A percentile compares a stretch with the other conserved stretches of the same genome.
Conservation (phyloP, 1,140 invertebrate species). For the Drosophila pachea region DNA sequence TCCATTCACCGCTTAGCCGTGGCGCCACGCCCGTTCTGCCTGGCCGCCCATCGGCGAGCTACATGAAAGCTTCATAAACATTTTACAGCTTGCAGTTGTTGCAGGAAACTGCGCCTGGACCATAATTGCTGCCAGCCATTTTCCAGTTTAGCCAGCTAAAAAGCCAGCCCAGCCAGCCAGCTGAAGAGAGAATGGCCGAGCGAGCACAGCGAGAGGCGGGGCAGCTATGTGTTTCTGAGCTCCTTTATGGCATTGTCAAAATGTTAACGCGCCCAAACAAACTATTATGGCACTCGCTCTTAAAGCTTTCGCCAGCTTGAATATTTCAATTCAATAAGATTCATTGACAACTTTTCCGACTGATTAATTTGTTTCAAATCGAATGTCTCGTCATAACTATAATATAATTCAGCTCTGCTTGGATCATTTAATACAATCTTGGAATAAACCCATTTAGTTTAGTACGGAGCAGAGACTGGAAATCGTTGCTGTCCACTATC, state of each 20-base stretch:
- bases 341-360: no score
- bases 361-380: no score
- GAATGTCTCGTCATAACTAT: no score
- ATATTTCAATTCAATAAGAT: not conserved
- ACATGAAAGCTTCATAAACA: constrained; percentile 76
- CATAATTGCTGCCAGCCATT: constrained; percentile 51
- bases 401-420: no score
- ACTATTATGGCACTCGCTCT: constrained; percentile 21
- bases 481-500: not conserved
- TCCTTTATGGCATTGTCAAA: constrained; percentile 37
- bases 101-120: constrained; percentile 52
- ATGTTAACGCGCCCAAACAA: constrained; percentile 6
- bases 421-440: no score
- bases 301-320: constrained; percentile 12
- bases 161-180: constrained; percentile 33
- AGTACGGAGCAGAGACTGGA: not conserved
- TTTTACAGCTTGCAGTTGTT: constrained; percentile 75
- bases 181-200: not conserved
- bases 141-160: constrained; percentile 36
- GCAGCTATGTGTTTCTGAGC: not conserved
- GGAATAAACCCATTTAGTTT: not conserved
- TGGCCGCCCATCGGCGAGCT: constrained; percentile 39
- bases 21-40: not conserved
- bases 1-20: no score
- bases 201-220: not conserved